A percentile compares a stretch with the other conserved stretches of the same genome.
These are phyloP conservation scores for Zosterops lateralis DNA, from an alignment of 2,113 vertebrate species.

Conservation along the genomic window DNA sequence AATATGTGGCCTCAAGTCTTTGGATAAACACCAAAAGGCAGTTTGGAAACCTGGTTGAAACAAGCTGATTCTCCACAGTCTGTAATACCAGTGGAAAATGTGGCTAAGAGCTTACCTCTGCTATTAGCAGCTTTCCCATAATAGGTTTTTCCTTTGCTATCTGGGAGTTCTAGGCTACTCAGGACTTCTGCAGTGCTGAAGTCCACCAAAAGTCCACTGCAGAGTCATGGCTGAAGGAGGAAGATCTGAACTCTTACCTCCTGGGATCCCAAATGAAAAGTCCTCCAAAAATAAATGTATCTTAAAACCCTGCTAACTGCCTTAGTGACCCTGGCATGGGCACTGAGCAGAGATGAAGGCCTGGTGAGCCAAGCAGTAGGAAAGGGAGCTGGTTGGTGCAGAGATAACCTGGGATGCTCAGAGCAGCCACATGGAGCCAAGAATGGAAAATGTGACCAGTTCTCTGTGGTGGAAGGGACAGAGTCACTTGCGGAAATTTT, in stretches of 20 bases:
- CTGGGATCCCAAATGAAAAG: not conserved
- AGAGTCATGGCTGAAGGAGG: not conserved
- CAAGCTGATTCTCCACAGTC: not conserved
- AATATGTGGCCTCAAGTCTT: not conserved
- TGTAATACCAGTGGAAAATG: not conserved
- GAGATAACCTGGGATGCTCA: not conserved
- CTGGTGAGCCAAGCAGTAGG: not conserved
- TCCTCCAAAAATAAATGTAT: not conserved
- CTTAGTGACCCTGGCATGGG: not conserved
- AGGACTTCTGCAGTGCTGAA: not conserved
- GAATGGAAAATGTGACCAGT: not conserved
- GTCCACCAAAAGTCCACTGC: not conserved
- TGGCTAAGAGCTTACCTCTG: not conserved
- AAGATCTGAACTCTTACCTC: not conserved
- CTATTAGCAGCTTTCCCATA: not conserved
- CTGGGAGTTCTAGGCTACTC: not conserved
- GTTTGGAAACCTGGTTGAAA: not conserved
- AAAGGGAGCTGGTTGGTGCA: not conserved
- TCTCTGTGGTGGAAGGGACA: not conserved
- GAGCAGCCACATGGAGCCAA: not conserved
- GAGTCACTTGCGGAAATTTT: not conserved
- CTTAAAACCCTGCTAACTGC: not conserved
- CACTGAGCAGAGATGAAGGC: not conserved
- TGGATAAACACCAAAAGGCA: constrained; percentile 16
- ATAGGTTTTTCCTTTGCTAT: not conserved